Percentiles rank a stretch among this genome's conserved stretches.
Evolutionary conservation across 2,113 vertebrate genomes (phyloP).

Genomic region (Rhipidura dahli): DNA sequence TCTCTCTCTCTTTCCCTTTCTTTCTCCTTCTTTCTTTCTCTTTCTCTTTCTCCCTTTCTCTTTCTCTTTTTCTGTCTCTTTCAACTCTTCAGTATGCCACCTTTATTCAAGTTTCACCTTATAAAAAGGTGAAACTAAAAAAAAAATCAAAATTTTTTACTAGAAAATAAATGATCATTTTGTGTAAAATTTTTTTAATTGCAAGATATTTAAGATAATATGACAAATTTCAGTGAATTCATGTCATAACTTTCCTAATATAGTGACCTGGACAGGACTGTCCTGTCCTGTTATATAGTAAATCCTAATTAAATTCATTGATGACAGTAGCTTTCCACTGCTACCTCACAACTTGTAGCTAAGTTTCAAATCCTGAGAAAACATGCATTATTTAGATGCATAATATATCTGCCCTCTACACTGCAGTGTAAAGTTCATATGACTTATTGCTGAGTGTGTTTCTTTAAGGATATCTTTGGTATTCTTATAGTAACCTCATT

Average conservation of each 20-base stretch:
- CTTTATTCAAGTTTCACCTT: not conserved
- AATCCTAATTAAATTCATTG: not conserved
- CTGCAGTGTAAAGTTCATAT: not conserved
- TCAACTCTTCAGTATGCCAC: not conserved
- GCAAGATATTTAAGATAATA: not conserved
- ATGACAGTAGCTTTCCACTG: not conserved
- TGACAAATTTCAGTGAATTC: not conserved
- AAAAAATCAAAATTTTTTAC: not conserved
- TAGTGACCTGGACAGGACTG: not conserved
- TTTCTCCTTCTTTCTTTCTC: not conserved
- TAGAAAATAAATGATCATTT: not conserved
- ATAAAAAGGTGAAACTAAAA: not conserved
- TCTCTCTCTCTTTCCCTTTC: too few relatives aligned
- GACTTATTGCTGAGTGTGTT: not conserved
- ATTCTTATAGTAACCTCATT: constrained; percentile 43
- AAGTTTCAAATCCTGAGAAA: not conserved
- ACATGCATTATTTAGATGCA: constrained; percentile 4
- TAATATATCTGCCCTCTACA: not conserved
- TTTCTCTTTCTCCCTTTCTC: accelerated
- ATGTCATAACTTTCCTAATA: not conserved
- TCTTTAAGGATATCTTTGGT: constrained; percentile 31
- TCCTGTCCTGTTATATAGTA: not conserved
- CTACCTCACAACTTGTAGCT: not conserved
- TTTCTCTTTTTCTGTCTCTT: accelerated
- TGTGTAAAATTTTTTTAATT: not conserved